phyloP scores from a whole-genome alignment of 2,888 invertebrate genomes.

The Stictocephala bisonia region DNA sequence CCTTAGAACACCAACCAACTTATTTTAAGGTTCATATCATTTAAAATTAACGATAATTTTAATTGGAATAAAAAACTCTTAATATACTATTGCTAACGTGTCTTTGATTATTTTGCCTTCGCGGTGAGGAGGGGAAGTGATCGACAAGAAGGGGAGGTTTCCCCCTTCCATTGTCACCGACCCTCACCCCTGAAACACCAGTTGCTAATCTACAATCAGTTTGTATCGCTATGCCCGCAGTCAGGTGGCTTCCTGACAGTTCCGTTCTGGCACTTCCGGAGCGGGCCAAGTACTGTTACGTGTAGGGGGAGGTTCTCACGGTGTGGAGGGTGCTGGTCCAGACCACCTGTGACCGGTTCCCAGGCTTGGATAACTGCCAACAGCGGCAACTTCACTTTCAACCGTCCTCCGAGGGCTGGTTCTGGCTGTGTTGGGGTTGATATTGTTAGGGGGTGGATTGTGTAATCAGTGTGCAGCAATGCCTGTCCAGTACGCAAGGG shows the following conservation, averaged over 20 bases:
- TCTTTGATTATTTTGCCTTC: too few species aligned
- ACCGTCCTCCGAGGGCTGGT: not conserved
- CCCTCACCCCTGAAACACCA: slow-evolving; percentile 19
- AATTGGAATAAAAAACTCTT: too few species aligned
- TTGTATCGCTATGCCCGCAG: not conserved
- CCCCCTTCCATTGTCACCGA: too few species aligned
- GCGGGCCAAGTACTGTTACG: slow-evolving; percentile 27
- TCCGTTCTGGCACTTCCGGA: slow-evolving; percentile 21
- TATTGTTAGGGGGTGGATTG: not conserved
- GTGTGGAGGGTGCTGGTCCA: slow-evolving; percentile 12
- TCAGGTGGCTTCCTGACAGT: slow-evolving; percentile 2
- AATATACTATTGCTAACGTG: too few species aligned
- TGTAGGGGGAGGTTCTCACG: slow-evolving; percentile 9
- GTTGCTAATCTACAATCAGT: slow-evolving; percentile 25
- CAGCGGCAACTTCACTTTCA: slow-evolving; percentile 36
- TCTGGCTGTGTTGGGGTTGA: not conserved
- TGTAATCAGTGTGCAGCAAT: not conserved
- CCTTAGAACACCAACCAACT: too few species aligned
- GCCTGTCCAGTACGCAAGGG: not conserved
- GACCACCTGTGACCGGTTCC: too few species aligned
- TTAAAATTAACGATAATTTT: too few species aligned
- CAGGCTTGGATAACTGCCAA: too few species aligned
- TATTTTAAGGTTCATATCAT: too few species aligned
- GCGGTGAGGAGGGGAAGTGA: too few species aligned
- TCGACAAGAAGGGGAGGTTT: too few species aligned